A percentile compares a stretch with the other conserved stretches of the same genome.
Evolutionary conservation across 2,888 invertebrate genomes (phyloP).

Genomic region (Mantis religiosa): DNA sequence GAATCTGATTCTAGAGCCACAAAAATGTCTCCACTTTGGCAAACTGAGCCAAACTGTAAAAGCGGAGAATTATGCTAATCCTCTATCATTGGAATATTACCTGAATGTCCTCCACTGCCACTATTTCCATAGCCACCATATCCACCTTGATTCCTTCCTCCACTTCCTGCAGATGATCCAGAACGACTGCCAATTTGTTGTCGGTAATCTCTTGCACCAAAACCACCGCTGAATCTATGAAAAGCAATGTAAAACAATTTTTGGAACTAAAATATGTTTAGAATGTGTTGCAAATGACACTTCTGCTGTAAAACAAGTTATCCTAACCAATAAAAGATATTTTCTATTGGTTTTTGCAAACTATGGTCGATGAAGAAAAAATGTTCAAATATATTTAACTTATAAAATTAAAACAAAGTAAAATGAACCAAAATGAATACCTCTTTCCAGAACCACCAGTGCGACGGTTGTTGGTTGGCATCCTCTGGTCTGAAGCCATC

Average conservation of each 20-base stretch:
- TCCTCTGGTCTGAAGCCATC: conserved; percentile 59
- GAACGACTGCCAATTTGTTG: conserved; percentile 39
- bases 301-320: not conserved
- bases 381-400: no score
- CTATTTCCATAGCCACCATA: conserved; percentile 40
- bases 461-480: conserved; percentile 38
- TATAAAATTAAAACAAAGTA: no score
- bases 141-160: conserved; percentile 7
- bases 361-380: no score
- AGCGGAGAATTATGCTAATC: no score
- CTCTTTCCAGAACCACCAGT: conserved; percentile 39
- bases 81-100: conserved; percentile 1
- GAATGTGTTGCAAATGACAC: not conserved
- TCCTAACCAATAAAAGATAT: not conserved
- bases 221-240: conserved; percentile 50
- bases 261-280: not conserved
- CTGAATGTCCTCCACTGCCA: conserved; percentile 45
- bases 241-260: conserved; percentile 42
- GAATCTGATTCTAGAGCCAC: no score
- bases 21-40: no score
- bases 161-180: conserved; percentile 25
- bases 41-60: no score
- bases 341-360: no score
- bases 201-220: conserved; percentile 67
- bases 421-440: conserved; percentile 28